Evolutionary conservation across 1,140 invertebrate species (phyloP), one percentile per base, ranked within the genome.

Genomic region (Sipha flava): DNA sequence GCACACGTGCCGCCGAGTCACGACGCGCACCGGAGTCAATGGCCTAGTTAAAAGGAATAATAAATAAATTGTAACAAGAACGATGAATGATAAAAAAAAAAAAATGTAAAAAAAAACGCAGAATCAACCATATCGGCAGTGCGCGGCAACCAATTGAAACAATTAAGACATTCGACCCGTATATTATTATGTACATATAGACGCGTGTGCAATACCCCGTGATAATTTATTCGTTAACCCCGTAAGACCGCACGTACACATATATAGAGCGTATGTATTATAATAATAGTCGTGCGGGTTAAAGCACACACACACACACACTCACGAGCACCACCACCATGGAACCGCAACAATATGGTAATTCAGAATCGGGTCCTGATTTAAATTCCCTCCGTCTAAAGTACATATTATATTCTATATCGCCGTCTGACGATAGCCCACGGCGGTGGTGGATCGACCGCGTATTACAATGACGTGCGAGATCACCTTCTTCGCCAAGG

Each of bases 181-280:
- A 64, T 64, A n/a, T 34, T n/a, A 62, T 59, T 31, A 59, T 29
- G 37, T 45, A 45, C 45, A 21, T n/a, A 70, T 47, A 66, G 18
- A 43, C 43, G 43, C 23, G 66, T 66, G 37, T 40, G n/a, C n/a
- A 66, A 45, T 70, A 70, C 43, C 66, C 66, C 34, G 66, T 29
- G 40, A 70, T 70, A 70, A 70, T 70, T 70, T 70, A 70, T 70
- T 70, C 66, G 66, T 70, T 70, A 70, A 70, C 66, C 66, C 66
- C 43, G 66, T 47, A 9, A 23, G 16, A 59, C 57, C 16, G 26
- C 2, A 6, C n/a, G n/a, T 59, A 18, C 23, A 9, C 14, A 16
- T 59, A 57, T 54, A 29, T 12, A 5, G 3, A 4, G 6, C 54
- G 21, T n/a, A 5, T 12, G 14, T 9, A 43, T 12, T 6, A 12